A percentile compares a stretch with the other conserved stretches of the same genome.
Evolutionary conservation across 2,797 vertebrate genomes (phyloP).

Genomic region (Lagocephalus sceleratus): DNA sequence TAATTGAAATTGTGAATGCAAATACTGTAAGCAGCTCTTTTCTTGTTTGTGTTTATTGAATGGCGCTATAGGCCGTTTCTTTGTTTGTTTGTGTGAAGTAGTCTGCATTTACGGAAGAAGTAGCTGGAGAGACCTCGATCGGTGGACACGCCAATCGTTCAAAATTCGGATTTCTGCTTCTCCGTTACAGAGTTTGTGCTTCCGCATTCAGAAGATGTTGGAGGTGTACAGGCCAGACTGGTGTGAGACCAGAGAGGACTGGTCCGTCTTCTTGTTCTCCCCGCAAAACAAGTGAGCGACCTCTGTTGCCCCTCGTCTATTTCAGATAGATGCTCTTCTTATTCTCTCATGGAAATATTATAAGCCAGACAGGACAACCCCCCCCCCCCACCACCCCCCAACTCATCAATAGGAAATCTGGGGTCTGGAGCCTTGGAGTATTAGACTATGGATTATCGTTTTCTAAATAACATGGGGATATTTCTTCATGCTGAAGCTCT

Average conservation of each 20-base stretch:
- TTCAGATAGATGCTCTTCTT: too few relatives aligned
- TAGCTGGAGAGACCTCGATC: neutral
- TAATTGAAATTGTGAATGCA: constrained; percentile 41
- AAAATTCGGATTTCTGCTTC: neutral
- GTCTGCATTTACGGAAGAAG: neutral
- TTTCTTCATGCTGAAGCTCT: constrained; percentile 6
- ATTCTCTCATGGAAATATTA: too few relatives aligned
- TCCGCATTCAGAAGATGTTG: constrained; percentile 96
- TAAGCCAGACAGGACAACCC: too few relatives aligned
- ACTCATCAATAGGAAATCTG: constrained; percentile 26
- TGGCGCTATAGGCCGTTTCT: neutral
- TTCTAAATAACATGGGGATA: constrained; percentile 27
- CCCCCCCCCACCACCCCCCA: neutral
- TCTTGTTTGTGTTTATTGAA: constrained; percentile 7
- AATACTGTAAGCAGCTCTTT: constrained; percentile 7
- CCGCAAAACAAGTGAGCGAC: constrained; percentile 90
- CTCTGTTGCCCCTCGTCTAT: too few relatives aligned
- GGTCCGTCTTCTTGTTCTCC: constrained; percentile 97
- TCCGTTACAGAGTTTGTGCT: constrained; percentile 85
- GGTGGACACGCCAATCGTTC: too few relatives aligned
- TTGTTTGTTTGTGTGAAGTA: neutral
- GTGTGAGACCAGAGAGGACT: constrained; percentile 91
- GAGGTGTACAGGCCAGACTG: constrained; percentile 93
- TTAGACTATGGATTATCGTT: constrained; percentile 36
- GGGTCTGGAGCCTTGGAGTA: constrained; percentile 28